Evolutionary conservation across 2,797 vertebrate genomes (phyloP).

Genomic region (Otolemur crassicaudatus): DNA sequence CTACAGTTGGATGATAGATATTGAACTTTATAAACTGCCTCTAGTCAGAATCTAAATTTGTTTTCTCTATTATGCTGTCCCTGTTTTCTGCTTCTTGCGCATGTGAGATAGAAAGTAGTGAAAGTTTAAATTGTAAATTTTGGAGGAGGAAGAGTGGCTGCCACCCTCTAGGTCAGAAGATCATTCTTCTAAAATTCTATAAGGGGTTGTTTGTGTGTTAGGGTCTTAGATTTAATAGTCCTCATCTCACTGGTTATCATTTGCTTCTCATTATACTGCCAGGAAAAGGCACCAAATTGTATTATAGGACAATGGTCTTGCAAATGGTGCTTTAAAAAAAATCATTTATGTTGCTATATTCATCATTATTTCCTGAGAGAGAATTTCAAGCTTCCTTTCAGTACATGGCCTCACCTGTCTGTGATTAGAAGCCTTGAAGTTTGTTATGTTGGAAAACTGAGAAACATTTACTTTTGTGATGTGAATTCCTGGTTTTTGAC

Average conservation of each 20-base stretch:
- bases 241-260: neutral
- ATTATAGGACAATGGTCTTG: neutral
- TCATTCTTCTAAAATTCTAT: neutral
- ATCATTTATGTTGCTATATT: neutral
- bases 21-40: neutral
- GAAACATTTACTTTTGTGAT: neutral
- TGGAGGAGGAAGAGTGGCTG: neutral
- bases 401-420: neutral
- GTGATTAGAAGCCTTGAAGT: neutral
- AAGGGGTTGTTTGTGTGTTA: neutral
- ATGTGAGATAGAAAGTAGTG: neutral
- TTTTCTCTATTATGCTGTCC: neutral
- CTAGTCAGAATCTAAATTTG: conserved; percentile 2
- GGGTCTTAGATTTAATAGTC: neutral
- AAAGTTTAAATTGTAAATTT: neutral
- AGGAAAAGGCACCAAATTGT: neutral
- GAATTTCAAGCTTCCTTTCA: neutral
- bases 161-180: neutral
- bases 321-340: neutral
- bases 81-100: neutral
- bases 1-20: neutral
- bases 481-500: neutral
- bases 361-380: neutral
- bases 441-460: neutral
- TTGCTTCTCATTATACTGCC: neutral